phyloP scores from a whole-genome alignment of 2,888 invertebrate genomes.

The Rhingia rostrata region DNA sequence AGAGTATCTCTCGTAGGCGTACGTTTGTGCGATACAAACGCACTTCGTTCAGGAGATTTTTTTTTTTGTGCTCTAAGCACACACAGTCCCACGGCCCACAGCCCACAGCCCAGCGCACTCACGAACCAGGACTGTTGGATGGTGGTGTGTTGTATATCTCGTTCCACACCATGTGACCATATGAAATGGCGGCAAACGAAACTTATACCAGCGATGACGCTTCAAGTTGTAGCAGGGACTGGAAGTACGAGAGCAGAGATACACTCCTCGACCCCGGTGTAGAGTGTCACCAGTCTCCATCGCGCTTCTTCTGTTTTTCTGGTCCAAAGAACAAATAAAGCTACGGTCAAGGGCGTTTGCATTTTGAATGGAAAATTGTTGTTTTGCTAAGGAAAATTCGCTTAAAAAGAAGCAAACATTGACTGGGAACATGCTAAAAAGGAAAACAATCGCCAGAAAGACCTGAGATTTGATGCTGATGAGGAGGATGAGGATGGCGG shows the following conservation, averaged over 20 bases:
- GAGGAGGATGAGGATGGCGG: neutral
- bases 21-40: neutral
- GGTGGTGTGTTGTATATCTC: neutral
- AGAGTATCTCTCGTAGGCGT: conserved; percentile 14
- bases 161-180: conserved; percentile 52
- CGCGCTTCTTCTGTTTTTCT: conserved; percentile 28
- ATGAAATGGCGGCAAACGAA: conserved; percentile 69
- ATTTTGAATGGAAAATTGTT: conserved; percentile 68
- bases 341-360: conserved; percentile 74
- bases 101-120: no score
- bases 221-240: conserved; percentile 33
- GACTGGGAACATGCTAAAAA: conserved; percentile 1
- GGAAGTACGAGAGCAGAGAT: neutral
- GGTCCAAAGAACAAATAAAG: conserved; percentile 64
- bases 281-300: neutral
- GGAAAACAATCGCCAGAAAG: conserved; percentile 17
- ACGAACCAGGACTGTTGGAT: neutral
- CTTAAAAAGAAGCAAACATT: conserved; percentile 42
- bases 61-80: conserved; percentile 37
- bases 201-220: conserved; percentile 53
- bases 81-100: conserved; percentile 9
- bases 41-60: conserved; percentile 10
- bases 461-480: conserved; percentile 3
- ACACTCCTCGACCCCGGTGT: conserved; percentile 8
- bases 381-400: conserved; percentile 56